Conservation (phyloP, 1,140 invertebrate genomes). For the Armadillidium nasatum region DNA sequence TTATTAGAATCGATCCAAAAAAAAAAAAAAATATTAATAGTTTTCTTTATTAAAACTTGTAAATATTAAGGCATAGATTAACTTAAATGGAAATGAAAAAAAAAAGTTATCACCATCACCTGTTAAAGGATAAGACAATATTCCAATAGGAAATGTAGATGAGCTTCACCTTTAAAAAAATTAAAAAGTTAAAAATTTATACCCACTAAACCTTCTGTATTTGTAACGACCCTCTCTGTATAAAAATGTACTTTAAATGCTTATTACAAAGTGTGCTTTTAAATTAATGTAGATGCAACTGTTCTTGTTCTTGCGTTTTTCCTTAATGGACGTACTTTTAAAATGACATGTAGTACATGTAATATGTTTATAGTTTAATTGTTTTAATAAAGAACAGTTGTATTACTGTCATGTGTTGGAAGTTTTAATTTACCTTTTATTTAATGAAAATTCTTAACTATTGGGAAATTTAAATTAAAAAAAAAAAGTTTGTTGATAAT, state of each 20-base stretch:
- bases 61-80: background rate
- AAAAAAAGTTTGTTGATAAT: too few relatives aligned
- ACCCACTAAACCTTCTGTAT: constrained; percentile 39
- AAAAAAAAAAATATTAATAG: background rate
- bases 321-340: constrained; percentile 43
- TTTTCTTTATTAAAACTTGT: background rate
- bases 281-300: constrained; percentile 44
- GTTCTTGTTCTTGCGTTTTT: constrained; percentile 44
- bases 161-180: background rate
- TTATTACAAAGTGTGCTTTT: constrained; percentile 40
- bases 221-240: constrained; percentile 41
- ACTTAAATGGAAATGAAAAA: background rate
- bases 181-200: constrained; percentile 18
- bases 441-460: too few relatives aligned
- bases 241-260: constrained; percentile 44
- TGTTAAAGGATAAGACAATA: background rate
- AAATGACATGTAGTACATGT: constrained; percentile 43
- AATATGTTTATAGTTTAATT: constrained; percentile 44
- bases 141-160: constrained; percentile 5
- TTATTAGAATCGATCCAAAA: background rate
- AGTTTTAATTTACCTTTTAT: constrained; percentile 20
- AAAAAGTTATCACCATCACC: background rate
- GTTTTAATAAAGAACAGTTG: constrained; percentile 44
- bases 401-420: constrained; percentile 35
- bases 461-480: too few relatives aligned